Base-by-base conservation (phyloP, 2,797 vertebrate species). In the Psittacula echo region DNA sequence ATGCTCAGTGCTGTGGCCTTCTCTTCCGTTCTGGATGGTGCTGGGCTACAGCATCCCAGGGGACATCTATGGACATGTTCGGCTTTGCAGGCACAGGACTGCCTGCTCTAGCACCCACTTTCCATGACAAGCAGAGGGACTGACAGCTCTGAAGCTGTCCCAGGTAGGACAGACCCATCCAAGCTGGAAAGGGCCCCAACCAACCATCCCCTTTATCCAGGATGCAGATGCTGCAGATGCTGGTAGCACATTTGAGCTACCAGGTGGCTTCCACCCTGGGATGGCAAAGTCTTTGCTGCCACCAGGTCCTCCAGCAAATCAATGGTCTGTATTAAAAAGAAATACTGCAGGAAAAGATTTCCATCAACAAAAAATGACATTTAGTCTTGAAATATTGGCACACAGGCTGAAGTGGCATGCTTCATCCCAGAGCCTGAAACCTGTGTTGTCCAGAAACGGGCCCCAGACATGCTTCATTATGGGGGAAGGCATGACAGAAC, bases 391-490 rank as follows among this genome's bases (percentile, higher is more conserved):
- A 72, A 75, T 51, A 61, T 0, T 61, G 24, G 29, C 53, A 56
- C 42, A 84, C 45, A 6, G 42, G 37, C 17, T 10, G 17, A 92
- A 84, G 53, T 5, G 32, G 15, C 37, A 26, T 2, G 13, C 13
- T 84, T 44, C 6, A 2, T 26, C 32, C 80, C 47, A 56, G 74
- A 1, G 1, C 44, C 39, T 41, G n/a, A 60, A 66, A n/a, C 21
- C 50, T n/a, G 51, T 19, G 9, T 2, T 30, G 26, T 30, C 19
- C 45, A 82, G 50, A 75, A 95, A 90, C 0, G 5, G 21, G 26
- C 21, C 50, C 39, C 44, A 82, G 19, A 34, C 0, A 0, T 30
- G 45, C n/a, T 65, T 34, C 19, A 48, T 37, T 30, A 19, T 0
- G 0, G 47, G 4, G 37, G 3, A 62, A 51, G 65, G 82, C 0